Percentiles rank a stretch among this genome's conserved stretches.
phyloP scores from a whole-genome alignment of 1,140 invertebrate species.

The Chironomus striatipennis region DNA sequence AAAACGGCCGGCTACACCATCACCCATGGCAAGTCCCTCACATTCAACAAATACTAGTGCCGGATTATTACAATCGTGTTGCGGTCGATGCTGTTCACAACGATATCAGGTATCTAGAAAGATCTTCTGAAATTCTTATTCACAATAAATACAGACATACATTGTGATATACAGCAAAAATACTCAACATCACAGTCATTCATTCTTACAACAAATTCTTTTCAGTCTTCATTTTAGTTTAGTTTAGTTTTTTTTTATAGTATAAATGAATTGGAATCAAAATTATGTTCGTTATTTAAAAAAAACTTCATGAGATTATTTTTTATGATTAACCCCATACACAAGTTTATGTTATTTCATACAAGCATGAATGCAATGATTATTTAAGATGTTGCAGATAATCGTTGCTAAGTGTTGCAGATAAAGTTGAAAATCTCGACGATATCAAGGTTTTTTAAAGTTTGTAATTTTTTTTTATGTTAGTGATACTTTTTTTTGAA shows the following conservation, averaged over 20 bases:
- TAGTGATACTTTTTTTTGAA: no score
- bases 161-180: not conserved
- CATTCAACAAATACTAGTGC: constrained; percentile 68
- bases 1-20: constrained; percentile 78
- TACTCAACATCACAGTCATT: not conserved
- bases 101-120: constrained; percentile 67
- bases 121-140: constrained; percentile 24
- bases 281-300: not conserved
- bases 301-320: not conserved
- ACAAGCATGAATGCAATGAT: no score
- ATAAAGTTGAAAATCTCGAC: no score
- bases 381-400: no score
- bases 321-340: no score
- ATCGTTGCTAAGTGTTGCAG: no score
- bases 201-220: not conserved
- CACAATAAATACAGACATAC: not conserved
- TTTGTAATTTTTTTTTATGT: no score
- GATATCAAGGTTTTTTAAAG: no score
- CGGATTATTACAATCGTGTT: constrained; percentile 71
- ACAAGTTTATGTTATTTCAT: no score
- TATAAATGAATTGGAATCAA: not conserved
- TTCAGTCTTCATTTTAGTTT: not conserved
- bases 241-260: not conserved
- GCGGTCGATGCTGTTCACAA: constrained; percentile 74
- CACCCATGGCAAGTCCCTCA: constrained; percentile 75